Conservation (phyloP, 2,113 vertebrate genomes). For the Amia ocellicauda region DNA sequence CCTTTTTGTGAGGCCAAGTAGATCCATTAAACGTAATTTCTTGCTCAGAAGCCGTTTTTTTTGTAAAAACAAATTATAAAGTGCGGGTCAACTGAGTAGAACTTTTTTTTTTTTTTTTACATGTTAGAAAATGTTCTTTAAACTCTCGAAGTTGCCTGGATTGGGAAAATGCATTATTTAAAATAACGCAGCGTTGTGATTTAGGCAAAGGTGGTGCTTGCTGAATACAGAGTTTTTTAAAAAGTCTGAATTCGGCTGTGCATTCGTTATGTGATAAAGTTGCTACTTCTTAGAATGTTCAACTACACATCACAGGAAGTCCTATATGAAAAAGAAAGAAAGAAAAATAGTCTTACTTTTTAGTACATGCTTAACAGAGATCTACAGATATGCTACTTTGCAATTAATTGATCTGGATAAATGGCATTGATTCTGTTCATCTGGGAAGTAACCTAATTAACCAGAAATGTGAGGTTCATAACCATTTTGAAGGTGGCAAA, state of each 20-base stretch:
- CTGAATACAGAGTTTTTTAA: slow-evolving; percentile 19
- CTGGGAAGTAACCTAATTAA: slow-evolving; percentile 40
- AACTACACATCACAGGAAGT: slow-evolving; percentile 57
- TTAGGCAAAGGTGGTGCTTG: slow-evolving; percentile 32
- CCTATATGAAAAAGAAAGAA: slow-evolving; percentile 53
- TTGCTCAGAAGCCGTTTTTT: slow-evolving; percentile 87
- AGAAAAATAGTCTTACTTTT: slow-evolving; percentile 51
- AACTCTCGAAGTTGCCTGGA: slow-evolving; percentile 34
- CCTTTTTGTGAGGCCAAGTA: slow-evolving; percentile 74
- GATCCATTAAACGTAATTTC: slow-evolving; percentile 77
- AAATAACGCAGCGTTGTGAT: slow-evolving; percentile 31
- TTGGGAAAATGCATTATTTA: slow-evolving; percentile 26
- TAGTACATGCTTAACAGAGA: slow-evolving; percentile 42
- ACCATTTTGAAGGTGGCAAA: slow-evolving; percentile 34
- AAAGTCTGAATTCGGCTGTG: slow-evolving; percentile 29
- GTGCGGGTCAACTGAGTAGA: slow-evolving; percentile 82
- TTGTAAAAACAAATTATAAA: slow-evolving; percentile 73
- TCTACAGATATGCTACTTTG: slow-evolving; percentile 41
- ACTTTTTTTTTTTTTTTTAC: slow-evolving; percentile 40
- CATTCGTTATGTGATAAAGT: slow-evolving; percentile 44
- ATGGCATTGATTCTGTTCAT: slow-evolving; percentile 26
- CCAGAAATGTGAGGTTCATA: slow-evolving; percentile 35
- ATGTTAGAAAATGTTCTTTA: slow-evolving; percentile 29
- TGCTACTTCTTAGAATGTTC: slow-evolving; percentile 52
- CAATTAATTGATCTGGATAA: slow-evolving; percentile 32